These are phyloP conservation scores for Ateles fusciceps DNA, from an alignment of 2,797 vertebrate species.

Conservation along the genomic window DNA sequence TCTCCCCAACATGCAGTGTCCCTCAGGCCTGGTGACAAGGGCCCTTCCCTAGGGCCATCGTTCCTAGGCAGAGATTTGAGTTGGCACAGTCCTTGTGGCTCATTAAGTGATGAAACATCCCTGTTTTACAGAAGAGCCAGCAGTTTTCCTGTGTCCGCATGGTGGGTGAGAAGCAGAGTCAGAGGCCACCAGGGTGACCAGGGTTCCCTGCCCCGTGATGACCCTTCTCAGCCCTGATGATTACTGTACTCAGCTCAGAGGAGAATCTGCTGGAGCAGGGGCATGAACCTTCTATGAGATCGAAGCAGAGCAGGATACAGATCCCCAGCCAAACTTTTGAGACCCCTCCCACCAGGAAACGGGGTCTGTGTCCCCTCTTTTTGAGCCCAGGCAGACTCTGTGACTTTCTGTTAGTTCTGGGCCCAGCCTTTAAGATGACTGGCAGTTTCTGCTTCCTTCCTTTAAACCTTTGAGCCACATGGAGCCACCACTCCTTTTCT, in stretches of 20 bases:
- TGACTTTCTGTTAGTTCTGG: not conserved
- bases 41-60: not conserved
- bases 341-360: not conserved
- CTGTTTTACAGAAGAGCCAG: not conserved
- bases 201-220: no score
- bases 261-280: not conserved
- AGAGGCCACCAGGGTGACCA: not conserved
- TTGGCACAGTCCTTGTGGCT: not conserved
- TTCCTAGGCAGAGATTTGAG: not conserved
- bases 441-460: not conserved
- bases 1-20: not conserved
- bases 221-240: not conserved
- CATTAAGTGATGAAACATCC: not conserved
- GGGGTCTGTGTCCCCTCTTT: not conserved
- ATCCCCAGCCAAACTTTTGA: not conserved
- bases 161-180: not conserved
- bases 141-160: accelerated
- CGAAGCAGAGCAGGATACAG: not conserved
- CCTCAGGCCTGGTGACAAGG: not conserved
- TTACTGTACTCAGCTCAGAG: not conserved
- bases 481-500: not conserved
- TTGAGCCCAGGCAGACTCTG: not conserved
- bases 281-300: not conserved
- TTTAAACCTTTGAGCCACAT: not conserved
- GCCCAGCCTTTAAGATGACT: not conserved